phyloP scores from a whole-genome alignment of 2,888 invertebrate species.

The Parasteatoda lunata region DNA sequence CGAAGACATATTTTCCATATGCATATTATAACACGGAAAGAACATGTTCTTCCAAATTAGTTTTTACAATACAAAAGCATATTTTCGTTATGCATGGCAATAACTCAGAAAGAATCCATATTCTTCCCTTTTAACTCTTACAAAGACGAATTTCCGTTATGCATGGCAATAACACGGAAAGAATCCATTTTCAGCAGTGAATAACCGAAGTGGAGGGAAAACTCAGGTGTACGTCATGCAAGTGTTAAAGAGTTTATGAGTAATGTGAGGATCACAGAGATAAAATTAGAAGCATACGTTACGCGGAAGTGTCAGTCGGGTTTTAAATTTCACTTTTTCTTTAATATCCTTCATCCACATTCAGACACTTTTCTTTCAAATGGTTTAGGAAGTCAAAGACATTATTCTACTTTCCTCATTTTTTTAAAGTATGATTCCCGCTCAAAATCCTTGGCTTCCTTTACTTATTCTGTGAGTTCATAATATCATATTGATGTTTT shows the following conservation, averaged over 20 bases:
- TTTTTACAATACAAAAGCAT: no score
- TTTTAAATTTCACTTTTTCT: constrained; percentile 48
- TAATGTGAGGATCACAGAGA: constrained; percentile 43
- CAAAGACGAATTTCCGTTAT: constrained; percentile 8
- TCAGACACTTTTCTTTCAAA: neutral
- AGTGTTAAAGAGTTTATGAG: constrained; percentile 57
- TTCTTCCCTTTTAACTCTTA: neutral
- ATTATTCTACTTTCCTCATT: neutral
- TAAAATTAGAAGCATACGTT: constrained; percentile 53
- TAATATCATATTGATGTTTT: no score
- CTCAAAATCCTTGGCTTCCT: no score
- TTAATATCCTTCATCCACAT: neutral
- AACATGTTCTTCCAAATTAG: constrained; percentile 9
- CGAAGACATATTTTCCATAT: no score
- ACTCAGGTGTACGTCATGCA: constrained; percentile 7
- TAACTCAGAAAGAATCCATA: constrained; percentile 40
- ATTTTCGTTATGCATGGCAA: neutral
- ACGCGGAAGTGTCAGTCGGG: constrained; percentile 51
- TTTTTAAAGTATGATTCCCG: no score
- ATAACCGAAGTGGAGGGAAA: neutral
- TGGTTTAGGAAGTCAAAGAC: neutral
- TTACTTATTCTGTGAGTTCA: no score
- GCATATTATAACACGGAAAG: no score
- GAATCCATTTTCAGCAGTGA: neutral
- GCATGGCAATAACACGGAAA: no score